Percentiles rank a stretch among this genome's conserved stretches.
Conservation (phyloP, 2,888 invertebrate genomes). For the Zygothrica quintamaculata region DNA sequence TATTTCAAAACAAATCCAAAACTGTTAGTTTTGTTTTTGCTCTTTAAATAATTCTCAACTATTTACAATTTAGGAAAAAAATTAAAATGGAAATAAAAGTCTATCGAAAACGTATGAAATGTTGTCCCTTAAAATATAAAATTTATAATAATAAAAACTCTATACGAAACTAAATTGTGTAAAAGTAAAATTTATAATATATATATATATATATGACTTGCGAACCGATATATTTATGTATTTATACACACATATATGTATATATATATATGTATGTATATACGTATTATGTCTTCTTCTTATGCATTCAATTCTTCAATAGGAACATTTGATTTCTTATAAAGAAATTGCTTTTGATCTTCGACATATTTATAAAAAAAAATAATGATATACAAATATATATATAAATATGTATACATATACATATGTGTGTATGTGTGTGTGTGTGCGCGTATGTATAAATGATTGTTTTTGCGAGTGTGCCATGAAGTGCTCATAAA, state of each 20-base stretch:
- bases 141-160: conserved; percentile 13
- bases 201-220: conserved; percentile 28
- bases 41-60: conserved; percentile 11
- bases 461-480: conserved; percentile 15
- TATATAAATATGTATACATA: neutral
- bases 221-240: conserved; percentile 10
- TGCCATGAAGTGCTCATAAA: conserved; percentile 15
- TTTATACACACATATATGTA: conserved; percentile 7
- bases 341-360: conserved; percentile 1
- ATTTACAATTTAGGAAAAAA: conserved; percentile 42
- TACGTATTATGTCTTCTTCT: neutral
- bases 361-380: neutral
- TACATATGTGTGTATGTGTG: too few relatives aligned
- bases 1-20: conserved; percentile 25
- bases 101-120: conserved; percentile 24
- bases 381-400: too few relatives aligned
- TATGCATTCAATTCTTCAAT: conserved; percentile 9
- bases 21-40: too few relatives aligned
- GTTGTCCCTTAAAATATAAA: conserved; percentile 11
- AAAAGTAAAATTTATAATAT: conserved; percentile 29
- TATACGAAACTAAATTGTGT: conserved; percentile 12
- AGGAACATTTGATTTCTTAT: conserved; percentile 7
- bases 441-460: conserved; percentile 22
- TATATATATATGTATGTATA: neutral
- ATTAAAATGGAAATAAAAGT: neutral